Evolutionary conservation across 1,140 invertebrate genomes (phyloP), one percentile per base, ranked within the genome.

Genomic region (Rhagoletis pomonella): DNA sequence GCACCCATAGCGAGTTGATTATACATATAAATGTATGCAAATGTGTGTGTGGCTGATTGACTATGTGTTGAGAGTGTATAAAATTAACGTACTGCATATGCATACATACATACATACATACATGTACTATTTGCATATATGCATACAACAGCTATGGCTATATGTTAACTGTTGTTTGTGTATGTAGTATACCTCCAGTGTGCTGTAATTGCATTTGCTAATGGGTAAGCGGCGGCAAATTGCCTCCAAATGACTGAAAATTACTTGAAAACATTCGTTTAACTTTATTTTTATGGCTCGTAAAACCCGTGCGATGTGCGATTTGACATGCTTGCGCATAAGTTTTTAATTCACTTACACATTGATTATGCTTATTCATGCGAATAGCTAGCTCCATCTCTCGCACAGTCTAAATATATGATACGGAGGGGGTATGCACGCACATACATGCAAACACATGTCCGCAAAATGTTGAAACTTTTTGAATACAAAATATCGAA

Each of bases 201-300:
- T 55, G 73, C 47, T 55, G 47, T 81, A 81, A 81, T 81, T 81
- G 73, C 73, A 81, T 81, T 81, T 81, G 73, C 73, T 81, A 81
- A 81, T 81, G 73, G 73, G n/a, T 81, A 81, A 81, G 73, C 73
- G 73, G 73, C 73, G 17, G 73, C n/a, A 81, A 81, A 81, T 81
- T 81, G 73, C 73, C 73, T 81, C 47, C 47, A 81, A 81, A 81
- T 55, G 73, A 81, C 73, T 81, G 73, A 50, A 81, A 81, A 81
- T 81, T 81, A 58, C 73, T 81, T 55, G 73, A 81, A 81, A 81
- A 81, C 73, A 81, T 81, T 81, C 47, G 19, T 58, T 81, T 50
- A 81, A 81, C 73, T 81, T 81, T 81, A 81, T 81, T 81, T 81
- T 81, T 10, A n/a, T 81, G 17, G 73, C 47, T 81, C 47, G 5